These are phyloP conservation scores for Gadopsis marmoratus DNA, from an alignment of 2,797 vertebrate species.

Conservation along the genomic window DNA sequence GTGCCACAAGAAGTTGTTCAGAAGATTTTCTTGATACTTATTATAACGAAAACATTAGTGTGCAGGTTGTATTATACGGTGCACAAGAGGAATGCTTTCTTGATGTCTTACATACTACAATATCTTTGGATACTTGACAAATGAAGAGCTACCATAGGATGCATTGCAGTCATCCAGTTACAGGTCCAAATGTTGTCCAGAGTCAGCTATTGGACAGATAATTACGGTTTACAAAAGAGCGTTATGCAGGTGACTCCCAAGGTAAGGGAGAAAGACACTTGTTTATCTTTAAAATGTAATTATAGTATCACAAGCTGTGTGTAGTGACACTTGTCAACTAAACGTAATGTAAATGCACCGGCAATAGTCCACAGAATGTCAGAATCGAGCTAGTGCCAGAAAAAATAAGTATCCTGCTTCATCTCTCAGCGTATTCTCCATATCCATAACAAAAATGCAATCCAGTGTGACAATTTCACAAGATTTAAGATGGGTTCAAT, in stretches of 20 bases:
- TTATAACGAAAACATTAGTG: neutral
- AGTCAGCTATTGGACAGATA: neutral
- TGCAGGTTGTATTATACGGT: neutral
- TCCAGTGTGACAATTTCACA: neutral
- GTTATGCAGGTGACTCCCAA: neutral
- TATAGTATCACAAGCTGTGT: neutral
- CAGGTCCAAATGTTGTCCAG: neutral
- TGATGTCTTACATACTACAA: neutral
- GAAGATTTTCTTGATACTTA: neutral
- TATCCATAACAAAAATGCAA: constrained; percentile 1
- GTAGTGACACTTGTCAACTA: neutral
- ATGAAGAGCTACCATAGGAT: neutral
- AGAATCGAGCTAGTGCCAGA: neutral
- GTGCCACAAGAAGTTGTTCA: neutral
- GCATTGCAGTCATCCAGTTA: neutral
- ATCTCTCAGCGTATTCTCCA: neutral
- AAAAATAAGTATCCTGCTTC: neutral
- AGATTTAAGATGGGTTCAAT: neutral
- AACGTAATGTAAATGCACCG: neutral
- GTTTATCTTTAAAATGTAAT: neutral
- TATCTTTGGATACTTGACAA: neutral
- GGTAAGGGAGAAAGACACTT: neutral
- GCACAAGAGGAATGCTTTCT: neutral
- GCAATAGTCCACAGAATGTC: neutral
- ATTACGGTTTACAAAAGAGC: neutral